phyloP scores from a whole-genome alignment of 2,113 vertebrate species.

The Pungitius pungitius region DNA sequence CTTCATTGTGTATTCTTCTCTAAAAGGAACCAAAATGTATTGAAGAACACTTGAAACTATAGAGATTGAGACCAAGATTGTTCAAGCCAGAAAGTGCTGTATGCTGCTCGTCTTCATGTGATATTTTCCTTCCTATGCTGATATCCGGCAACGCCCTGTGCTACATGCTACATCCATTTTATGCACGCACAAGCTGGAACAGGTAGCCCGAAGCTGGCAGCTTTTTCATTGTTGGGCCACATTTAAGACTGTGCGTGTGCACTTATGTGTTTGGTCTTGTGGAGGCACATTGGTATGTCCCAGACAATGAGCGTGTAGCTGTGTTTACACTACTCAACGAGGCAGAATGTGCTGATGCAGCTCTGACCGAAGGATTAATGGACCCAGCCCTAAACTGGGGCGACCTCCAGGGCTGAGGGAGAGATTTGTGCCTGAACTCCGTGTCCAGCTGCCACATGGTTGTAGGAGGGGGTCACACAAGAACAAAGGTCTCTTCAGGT shows the following conservation, averaged over 20 bases:
- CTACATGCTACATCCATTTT: background rate
- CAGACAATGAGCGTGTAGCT: conserved; percentile 7
- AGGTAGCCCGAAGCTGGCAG: conserved; percentile 5
- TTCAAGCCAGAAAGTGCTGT: background rate
- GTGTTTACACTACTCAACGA: conserved; percentile 46
- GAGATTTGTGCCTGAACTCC: conserved; percentile 33
- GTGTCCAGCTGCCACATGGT: conserved; percentile 42
- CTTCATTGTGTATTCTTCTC: background rate
- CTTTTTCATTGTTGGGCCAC: background rate
- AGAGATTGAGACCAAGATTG: background rate
- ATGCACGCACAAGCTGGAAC: conserved; percentile 24
- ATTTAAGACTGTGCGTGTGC: background rate
- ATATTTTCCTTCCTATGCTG: background rate
- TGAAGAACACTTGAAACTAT: background rate
- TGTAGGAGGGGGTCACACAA: conserved; percentile 16
- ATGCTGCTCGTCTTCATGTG: background rate
- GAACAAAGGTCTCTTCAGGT: too few species aligned
- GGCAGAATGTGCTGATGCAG: conserved; percentile 70
- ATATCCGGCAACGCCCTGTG: background rate
- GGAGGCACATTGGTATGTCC: conserved; percentile 8
- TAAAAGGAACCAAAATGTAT: background rate
- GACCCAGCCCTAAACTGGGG: conserved; percentile 53
- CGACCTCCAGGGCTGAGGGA: conserved; percentile 23
- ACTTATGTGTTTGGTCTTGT: conserved; percentile 28
- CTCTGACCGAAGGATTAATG: conserved; percentile 26